Base-by-base conservation (phyloP, 1,140 invertebrate genomes). In the Drosophila miranda region DNA sequence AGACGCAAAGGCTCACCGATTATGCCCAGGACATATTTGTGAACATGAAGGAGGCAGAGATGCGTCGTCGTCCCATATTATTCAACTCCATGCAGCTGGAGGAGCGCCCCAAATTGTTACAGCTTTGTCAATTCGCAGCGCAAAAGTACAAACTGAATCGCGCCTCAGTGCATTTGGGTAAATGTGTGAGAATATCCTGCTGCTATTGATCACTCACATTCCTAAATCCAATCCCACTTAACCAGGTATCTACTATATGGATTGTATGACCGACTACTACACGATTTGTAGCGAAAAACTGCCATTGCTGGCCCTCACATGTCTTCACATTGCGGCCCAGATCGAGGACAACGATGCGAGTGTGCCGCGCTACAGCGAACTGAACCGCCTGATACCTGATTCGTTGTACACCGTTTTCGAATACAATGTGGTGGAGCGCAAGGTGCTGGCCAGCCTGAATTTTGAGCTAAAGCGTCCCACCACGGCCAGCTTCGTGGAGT, bases 401-500 rank as follows among this genome's bases (percentile, higher is more conserved):
- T 26, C 23, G 23, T 26, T 26, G 23, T 87, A 88, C 11, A 56
- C 49, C 0, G 4, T 44, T 4, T 51, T 42, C 4, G 82, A 87
- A 30, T 87, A 56, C 45, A 87, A 73, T 57, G 67, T 55, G 5
- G 63, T 78, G 41, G 82, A 87, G 34, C 51, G 75, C 0, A 78
- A 76, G 16, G 19, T 87, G 2, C 52, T 87, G 3, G 44, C 13
- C 1, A 69, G 72, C 13, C 62, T 87, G 3, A 48, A 87, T 14
- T 87, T 87, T 23, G 61, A 88, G 6, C 42, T 87, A 9, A 48
- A 88, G 7, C 75, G 71, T 21, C 82, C 82, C 16, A 87, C 82
- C 0, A 78, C 63, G 0, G 78, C 67, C 23, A 82, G 60, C 43
- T 87, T 87, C 50, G 75, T 78, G 11, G 83, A 87, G 49, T 42